Percentiles rank a stretch among this genome's conserved stretches.
Conservation (phyloP, 2,888 invertebrate species). For the Cheilosia soror region DNA sequence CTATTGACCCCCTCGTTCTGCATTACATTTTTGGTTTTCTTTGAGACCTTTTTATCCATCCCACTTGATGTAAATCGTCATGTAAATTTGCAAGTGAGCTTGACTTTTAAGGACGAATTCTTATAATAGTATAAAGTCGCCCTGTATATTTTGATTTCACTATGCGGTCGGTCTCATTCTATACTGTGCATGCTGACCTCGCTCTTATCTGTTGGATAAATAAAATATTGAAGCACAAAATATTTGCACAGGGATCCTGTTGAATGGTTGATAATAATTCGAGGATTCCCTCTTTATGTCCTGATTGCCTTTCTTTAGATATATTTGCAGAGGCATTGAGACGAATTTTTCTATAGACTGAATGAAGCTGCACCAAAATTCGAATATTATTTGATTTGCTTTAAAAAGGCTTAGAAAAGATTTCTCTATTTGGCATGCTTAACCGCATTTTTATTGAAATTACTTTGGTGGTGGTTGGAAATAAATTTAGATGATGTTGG, state of each 20-base stretch:
- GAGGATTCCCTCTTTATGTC: slow-evolving; percentile 21
- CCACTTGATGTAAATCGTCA: background rate
- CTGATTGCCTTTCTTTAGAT: slow-evolving; percentile 52
- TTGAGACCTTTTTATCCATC: slow-evolving; percentile 12
- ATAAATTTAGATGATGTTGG: slow-evolving; percentile 17
- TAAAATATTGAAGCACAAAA: slow-evolving; percentile 26
- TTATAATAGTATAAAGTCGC: slow-evolving; percentile 18
- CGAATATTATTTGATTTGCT: slow-evolving; percentile 11
- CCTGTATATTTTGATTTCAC: background rate
- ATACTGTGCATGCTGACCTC: slow-evolving; percentile 55
- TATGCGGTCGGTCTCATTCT: slow-evolving; percentile 31
- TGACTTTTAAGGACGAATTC: background rate
- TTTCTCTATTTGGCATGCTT: background rate
- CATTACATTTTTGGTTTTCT: slow-evolving; percentile 39
- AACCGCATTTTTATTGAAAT: slow-evolving; percentile 31
- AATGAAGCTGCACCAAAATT: slow-evolving; percentile 36
- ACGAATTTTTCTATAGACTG: slow-evolving; percentile 24
- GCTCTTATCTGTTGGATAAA: slow-evolving; percentile 49
- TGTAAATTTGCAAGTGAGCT: slow-evolving; percentile 39
- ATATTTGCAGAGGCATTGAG: slow-evolving; percentile 36
- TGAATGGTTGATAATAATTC: slow-evolving; percentile 45
- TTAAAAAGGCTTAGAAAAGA: slow-evolving; percentile 1
- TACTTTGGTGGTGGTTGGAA: background rate
- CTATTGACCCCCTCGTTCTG: slow-evolving; percentile 20
- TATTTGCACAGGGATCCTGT: slow-evolving; percentile 1